Evolutionary conservation across 1,140 invertebrate genomes (phyloP).

Genomic region (Pentalonia nigronervosa): DNA sequence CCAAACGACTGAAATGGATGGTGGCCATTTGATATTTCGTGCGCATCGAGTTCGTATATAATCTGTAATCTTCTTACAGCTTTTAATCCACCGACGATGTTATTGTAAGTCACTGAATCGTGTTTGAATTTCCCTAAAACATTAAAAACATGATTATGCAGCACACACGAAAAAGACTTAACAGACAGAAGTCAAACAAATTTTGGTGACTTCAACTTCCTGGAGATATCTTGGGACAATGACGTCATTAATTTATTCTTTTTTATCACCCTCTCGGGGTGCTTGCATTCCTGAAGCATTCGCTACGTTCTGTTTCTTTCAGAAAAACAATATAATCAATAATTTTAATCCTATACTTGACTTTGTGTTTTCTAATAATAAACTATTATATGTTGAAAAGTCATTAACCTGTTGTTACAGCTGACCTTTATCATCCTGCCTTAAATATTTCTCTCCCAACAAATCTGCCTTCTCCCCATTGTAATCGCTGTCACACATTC

Average conservation of each 20-base stretch:
- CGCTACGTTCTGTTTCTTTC: background rate
- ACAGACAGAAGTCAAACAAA: background rate
- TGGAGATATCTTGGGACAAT: background rate
- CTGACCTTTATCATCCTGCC: background rate
- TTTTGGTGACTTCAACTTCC: background rate
- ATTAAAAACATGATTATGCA: background rate
- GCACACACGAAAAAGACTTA: background rate
- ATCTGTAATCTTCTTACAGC: conserved; percentile 18
- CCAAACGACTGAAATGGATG: background rate
- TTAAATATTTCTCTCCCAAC: background rate
- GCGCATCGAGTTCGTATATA: background rate
- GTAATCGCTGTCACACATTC: background rate
- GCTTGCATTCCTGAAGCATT: conserved; percentile 26
- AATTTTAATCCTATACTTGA: background rate
- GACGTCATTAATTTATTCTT: conserved; percentile 1
- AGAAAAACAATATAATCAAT: background rate
- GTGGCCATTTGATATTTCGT: background rate
- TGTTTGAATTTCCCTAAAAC: background rate
- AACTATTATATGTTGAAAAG: background rate
- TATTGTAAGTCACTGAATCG: background rate
- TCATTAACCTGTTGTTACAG: background rate
- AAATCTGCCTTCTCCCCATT: background rate
- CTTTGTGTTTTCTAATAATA: background rate
- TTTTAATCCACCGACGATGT: background rate
- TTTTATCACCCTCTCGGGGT: background rate